Conservation (phyloP, 2,888 invertebrate species). For the Anthophora plumipes region DNA sequence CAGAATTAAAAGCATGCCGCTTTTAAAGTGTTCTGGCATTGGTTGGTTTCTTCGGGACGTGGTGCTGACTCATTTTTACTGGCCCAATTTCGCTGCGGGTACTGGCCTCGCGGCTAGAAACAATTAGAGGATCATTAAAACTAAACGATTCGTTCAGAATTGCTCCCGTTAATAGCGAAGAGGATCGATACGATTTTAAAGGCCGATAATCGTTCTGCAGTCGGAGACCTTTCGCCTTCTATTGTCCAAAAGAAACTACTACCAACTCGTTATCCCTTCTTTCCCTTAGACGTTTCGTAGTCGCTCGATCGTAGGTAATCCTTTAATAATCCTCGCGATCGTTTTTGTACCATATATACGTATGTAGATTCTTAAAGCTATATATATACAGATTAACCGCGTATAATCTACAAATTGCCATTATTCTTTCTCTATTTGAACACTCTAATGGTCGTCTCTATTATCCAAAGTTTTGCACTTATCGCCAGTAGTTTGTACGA, state of each 20-base stretch:
- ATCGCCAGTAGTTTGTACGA: too few species aligned
- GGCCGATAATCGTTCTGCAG: slow-evolving; percentile 23
- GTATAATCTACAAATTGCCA: slow-evolving; percentile 13
- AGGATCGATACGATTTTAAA: slow-evolving; percentile 40
- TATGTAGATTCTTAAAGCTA: too few species aligned
- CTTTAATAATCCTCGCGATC: not conserved
- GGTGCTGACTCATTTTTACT: slow-evolving; percentile 52
- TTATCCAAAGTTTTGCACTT: too few species aligned
- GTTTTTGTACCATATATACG: not conserved
- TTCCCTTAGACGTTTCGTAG: not conserved
- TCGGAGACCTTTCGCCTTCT: not conserved
- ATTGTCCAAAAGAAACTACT: slow-evolving; percentile 18
- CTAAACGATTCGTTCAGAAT: slow-evolving; percentile 47
- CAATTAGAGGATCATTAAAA: slow-evolving; percentile 54
- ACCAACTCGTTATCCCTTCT: slow-evolving; percentile 7
- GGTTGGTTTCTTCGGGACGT: slow-evolving; percentile 9
- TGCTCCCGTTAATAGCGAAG: slow-evolving; percentile 16
- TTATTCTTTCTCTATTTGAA: slow-evolving; percentile 26
- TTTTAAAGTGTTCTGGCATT: too few species aligned
- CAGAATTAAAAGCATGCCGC: slow-evolving; percentile 43
- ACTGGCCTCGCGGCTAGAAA: slow-evolving; percentile 19
- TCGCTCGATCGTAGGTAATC: not conserved
- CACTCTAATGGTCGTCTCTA: too few species aligned
- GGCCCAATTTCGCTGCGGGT: slow-evolving; percentile 15
- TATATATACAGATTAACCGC: slow-evolving; percentile 7